Base-by-base conservation (phyloP, 2,888 invertebrate species). In the Microctonus hyperodae region DNA sequence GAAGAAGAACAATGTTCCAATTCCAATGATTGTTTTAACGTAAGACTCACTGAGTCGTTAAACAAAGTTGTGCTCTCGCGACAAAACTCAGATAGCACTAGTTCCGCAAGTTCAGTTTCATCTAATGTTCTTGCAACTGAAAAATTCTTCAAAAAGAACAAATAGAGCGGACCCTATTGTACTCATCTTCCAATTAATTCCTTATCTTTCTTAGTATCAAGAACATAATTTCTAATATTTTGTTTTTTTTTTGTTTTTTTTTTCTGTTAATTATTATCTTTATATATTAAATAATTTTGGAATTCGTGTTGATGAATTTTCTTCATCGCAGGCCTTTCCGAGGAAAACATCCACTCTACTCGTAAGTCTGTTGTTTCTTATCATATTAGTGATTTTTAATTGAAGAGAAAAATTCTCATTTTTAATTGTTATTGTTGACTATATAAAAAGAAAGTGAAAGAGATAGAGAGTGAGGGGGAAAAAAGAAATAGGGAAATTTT, bases 261-360 rank as follows among this genome's bases (percentile, higher is more conserved):
- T 31, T 23, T 63, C 20, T 28, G 23, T 25, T 23, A 33, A 23
- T 16, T 16, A 0, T 10, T n/a, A n/a, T n/a, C n/a, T n/a, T n/a
- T n/a, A n/a, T n/a, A n/a, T n/a, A n/a, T n/a, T n/a, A n/a, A n/a
- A n/a, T n/a, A n/a, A 56, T 35, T 53, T 40, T 64, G 22, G 22
- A 20, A 33, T 44, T 13, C 33, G 22, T 37, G 9, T 55, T 55
- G 55, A 63, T 53, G n/a, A 63, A 25, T 63, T 75, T 71, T 79
- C 73, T 79, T 76, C 70, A 79, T 77, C 77, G 77, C 84, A 89
- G 89, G 89, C 87, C 86, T 88, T 75, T 88, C 88, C 77, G 88
- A 88, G 84, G 89, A 89, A 85, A 88, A 85, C 85, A 87, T 88
- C 81, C 87, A 87, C 73, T 88, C 87, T 83, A 86, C 88, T 84